phyloP scores from a whole-genome alignment of 2,797 vertebrate genomes.

The Melopsittacus undulatus region DNA sequence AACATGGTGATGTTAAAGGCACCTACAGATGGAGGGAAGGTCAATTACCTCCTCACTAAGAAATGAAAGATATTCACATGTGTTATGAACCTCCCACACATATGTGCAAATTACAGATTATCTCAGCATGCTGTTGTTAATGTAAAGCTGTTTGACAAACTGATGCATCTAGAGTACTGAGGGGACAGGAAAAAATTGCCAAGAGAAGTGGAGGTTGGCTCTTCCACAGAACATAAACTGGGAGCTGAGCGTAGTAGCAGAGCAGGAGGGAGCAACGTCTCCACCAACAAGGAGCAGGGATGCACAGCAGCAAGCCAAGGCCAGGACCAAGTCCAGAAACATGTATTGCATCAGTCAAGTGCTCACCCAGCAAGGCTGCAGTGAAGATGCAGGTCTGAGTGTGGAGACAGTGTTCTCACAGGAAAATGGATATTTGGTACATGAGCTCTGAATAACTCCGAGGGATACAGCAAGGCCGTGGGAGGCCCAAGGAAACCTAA shows the following conservation, averaged over 20 bases:
- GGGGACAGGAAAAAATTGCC: neutral
- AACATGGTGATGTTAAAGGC: rapidly evolving
- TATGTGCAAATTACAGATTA: neutral
- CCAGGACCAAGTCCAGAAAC: neutral
- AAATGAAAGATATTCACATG: neutral
- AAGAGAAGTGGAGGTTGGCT: neutral
- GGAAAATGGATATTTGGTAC: too few relatives aligned
- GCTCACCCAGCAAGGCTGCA: neutral
- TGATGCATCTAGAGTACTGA: neutral
- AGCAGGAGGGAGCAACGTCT: neutral
- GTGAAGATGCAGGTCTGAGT: neutral
- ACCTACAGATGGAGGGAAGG: neutral
- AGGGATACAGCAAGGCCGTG: too few relatives aligned
- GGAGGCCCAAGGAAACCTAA: too few relatives aligned
- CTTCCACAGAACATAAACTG: neutral
- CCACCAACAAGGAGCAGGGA: neutral
- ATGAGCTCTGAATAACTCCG: too few relatives aligned
- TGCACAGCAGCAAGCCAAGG: neutral
- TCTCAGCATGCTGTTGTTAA: neutral
- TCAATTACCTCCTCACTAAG: rapidly evolving
- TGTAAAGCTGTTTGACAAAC: neutral
- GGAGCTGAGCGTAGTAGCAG: rapidly evolving
- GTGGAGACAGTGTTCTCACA: too few relatives aligned
- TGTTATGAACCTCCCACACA: rapidly evolving
- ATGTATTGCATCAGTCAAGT: neutral